A percentile compares a stretch with the other conserved stretches of the same genome.
These are phyloP conservation scores for Sinocyclocheilus anshuiensis DNA, from an alignment of 2,113 vertebrate species.

Conservation along the genomic window DNA sequence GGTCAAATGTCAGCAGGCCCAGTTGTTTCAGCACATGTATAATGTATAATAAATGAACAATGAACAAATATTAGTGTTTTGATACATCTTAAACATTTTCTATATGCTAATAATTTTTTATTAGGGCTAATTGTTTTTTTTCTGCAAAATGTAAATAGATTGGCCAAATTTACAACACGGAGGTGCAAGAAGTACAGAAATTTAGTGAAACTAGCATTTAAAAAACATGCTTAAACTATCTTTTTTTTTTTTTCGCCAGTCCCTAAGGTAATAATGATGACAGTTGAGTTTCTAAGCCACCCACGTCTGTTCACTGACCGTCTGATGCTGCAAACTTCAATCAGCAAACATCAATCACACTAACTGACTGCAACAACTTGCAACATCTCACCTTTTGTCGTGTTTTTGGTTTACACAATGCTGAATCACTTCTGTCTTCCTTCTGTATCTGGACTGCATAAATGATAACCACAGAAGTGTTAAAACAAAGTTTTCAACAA, in stretches of 20 bases:
- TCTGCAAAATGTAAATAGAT: background rate
- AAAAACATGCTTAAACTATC: background rate
- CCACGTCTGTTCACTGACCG: background rate
- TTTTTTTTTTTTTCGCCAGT: background rate
- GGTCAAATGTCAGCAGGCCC: background rate
- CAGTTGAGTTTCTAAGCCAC: background rate
- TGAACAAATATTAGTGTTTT: background rate
- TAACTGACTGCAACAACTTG: background rate
- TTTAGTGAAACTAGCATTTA: background rate
- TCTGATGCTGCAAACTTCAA: background rate
- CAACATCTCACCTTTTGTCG: background rate
- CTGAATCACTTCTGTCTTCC: background rate
- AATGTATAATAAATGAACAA: background rate
- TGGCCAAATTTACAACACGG: background rate
- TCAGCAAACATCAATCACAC: background rate
- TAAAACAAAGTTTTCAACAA: background rate
- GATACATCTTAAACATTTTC: background rate
- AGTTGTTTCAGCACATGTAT: background rate
- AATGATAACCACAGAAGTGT: background rate
- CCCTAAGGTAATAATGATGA: background rate
- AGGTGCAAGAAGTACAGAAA: background rate
- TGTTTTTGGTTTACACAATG: background rate
- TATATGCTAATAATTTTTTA: no score
- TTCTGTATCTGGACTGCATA: background rate
- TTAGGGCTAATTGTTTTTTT: background rate